Conservation (phyloP, 2,888 invertebrate species). For the Callyntrura guangdongensis region DNA sequence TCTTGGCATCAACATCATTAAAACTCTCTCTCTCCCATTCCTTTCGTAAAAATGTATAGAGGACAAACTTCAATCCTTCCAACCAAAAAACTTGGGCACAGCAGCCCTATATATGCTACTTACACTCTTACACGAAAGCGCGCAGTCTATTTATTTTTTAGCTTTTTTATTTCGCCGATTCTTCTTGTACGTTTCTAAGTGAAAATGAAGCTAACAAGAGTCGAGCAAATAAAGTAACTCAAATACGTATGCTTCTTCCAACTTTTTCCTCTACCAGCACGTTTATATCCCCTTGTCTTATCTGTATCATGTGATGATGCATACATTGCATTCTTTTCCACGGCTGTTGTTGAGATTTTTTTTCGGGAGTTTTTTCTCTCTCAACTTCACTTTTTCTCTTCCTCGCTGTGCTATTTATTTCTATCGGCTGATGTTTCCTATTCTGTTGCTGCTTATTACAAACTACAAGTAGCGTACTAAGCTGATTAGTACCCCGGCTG, state of each 20-base stretch:
- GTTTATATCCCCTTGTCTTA: slow-evolving; percentile 25
- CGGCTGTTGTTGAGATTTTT: slow-evolving; percentile 31
- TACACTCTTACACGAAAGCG: neutral
- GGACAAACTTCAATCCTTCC: slow-evolving; percentile 54
- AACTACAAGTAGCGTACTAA: neutral
- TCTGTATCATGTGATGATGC: slow-evolving; percentile 73
- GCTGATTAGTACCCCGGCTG: no score
- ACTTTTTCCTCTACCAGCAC: neutral
- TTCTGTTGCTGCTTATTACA: neutral
- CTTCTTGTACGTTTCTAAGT: slow-evolving; percentile 44
- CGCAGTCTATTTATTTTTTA: slow-evolving; percentile 20
- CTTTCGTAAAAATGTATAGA: slow-evolving; percentile 43
- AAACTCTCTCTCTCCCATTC: neutral
- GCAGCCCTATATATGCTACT: neutral
- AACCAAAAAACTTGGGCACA: neutral
- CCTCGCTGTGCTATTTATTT: neutral
- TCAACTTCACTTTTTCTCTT: neutral
- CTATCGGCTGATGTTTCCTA: neutral
- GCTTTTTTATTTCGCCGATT: slow-evolving; percentile 50
- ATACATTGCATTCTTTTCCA: slow-evolving; percentile 44
- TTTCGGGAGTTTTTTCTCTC: neutral
- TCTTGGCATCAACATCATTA: slow-evolving; percentile 43
- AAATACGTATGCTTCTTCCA: slow-evolving; percentile 48
- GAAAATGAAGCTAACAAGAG: slow-evolving; percentile 45
- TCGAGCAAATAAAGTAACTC: slow-evolving; percentile 25